Conservation (phyloP, 1,140 invertebrate species). For the Scaptomyza graminum region DNA sequence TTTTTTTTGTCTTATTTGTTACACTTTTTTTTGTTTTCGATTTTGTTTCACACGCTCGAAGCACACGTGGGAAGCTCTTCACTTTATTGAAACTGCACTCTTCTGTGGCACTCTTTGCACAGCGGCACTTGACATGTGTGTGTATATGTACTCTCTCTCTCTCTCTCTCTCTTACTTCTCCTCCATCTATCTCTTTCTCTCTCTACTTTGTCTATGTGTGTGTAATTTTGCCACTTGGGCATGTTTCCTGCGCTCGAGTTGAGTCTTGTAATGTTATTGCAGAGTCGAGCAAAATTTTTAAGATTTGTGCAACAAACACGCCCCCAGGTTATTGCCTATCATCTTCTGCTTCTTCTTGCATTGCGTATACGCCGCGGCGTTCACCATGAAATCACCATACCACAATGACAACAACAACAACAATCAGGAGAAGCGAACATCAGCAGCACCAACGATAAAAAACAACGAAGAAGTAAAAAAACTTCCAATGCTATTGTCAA, state of each 20-base stretch:
- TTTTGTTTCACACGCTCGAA: conserved; percentile 68
- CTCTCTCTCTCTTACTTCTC: conserved; percentile 4
- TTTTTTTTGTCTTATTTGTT: conserved; percentile 23
- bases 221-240: conserved; percentile 72
- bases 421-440: conserved; percentile 29
- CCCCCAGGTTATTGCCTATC: conserved; percentile 4
- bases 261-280: conserved; percentile 12
- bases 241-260: conserved; percentile 68
- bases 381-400: conserved; percentile 67
- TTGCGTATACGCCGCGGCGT: conserved; percentile 73
- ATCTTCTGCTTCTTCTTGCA: conserved; percentile 4
- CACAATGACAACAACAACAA: conserved; percentile 59
- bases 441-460: conserved; percentile 17
- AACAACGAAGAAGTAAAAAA: conserved; percentile 8
- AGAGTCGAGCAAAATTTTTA: conserved; percentile 4
- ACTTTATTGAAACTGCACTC: conserved; percentile 55
- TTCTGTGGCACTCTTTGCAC: conserved; percentile 26
- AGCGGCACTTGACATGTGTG: conserved; percentile 62
- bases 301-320: conserved; percentile 27
- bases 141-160: not conserved
- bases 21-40: conserved; percentile 9
- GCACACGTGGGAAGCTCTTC: conserved; percentile 70
- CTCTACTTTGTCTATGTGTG: not conserved
- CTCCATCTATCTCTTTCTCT: conserved; percentile 9
- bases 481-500: conserved; percentile 77